Conservation (phyloP, 2,113 vertebrate genomes). For the Brachirus orientalis region DNA sequence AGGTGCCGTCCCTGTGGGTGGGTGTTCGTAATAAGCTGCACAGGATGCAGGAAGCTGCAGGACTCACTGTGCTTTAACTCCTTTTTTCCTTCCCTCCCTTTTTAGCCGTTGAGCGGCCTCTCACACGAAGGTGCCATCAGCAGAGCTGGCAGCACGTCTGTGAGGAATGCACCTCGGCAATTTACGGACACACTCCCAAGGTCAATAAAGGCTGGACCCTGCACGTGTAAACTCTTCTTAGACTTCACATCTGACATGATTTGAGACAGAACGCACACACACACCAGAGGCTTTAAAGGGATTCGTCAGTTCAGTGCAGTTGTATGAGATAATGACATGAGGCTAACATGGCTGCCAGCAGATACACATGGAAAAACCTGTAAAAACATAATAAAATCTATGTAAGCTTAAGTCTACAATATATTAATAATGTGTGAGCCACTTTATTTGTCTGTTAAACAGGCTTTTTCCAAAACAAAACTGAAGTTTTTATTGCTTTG, state of each 20-base stretch:
- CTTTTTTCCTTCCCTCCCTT: slow-evolving; percentile 21
- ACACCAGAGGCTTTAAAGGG: slow-evolving; percentile 2
- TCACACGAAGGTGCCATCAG: slow-evolving; percentile 71
- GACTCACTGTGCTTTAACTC: slow-evolving; percentile 24
- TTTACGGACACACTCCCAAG: slow-evolving; percentile 65
- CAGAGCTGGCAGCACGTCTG: slow-evolving; percentile 65
- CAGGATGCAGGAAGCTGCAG: slow-evolving; percentile 18
- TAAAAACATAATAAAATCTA: too few species aligned
- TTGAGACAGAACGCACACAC: slow-evolving; percentile 43
- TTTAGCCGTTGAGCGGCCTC: slow-evolving; percentile 49
- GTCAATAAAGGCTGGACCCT: slow-evolving; percentile 57
- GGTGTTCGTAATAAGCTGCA: not conserved
- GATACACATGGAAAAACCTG: too few species aligned
- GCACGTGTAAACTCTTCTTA: slow-evolving; percentile 55
- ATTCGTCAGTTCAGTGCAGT: too few species aligned
- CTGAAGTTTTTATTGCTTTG: too few species aligned
- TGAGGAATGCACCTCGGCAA: slow-evolving; percentile 72
- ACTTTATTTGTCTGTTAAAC: too few species aligned
- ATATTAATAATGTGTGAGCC: too few species aligned
- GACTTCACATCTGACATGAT: slow-evolving; percentile 53
- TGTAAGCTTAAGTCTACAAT: too few species aligned
- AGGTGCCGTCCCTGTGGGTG: slow-evolving; percentile 16
- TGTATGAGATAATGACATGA: too few species aligned
- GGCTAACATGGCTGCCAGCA: too few species aligned
- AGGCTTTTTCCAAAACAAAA: too few species aligned